A percentile compares a stretch with the other conserved stretches of the same genome.
Conservation (phyloP, 2,888 invertebrate species). For the Polyommatus icarus region DNA sequence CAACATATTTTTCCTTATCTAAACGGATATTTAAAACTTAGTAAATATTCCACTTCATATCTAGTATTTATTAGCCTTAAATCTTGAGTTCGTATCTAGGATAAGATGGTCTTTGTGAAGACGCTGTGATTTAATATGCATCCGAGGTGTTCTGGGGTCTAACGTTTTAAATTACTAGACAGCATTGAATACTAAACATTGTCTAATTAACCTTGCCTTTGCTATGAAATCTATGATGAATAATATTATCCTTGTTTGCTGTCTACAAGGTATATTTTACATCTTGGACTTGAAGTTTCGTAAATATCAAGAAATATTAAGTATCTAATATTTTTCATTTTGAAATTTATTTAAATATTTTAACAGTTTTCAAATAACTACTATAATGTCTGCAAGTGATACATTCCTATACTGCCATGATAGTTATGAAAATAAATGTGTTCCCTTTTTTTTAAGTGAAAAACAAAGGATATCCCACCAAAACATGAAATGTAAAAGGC, state of each 20-base stretch:
- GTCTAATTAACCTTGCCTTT: slow-evolving; percentile 51
- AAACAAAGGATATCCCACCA: too few species aligned
- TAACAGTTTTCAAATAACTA: too few species aligned
- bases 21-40: neutral
- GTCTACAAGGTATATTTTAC: neutral
- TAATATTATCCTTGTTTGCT: neutral
- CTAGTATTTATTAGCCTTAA: neutral
- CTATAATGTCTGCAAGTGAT: too few species aligned
- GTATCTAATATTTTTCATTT: too few species aligned
- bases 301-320: too few species aligned
- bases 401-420: too few species aligned
- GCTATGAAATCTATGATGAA: slow-evolving; percentile 36
- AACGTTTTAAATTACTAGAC: slow-evolving; percentile 71
- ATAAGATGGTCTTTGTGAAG: slow-evolving; percentile 46
- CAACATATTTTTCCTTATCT: neutral
- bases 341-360: too few species aligned
- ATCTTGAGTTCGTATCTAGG: slow-evolving; percentile 42
- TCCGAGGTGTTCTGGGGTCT: slow-evolving; percentile 67
- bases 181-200: slow-evolving; percentile 60
- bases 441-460: too few species aligned
- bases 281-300: neutral
- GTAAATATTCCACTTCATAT: neutral
- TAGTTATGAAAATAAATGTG: too few species aligned
- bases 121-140: slow-evolving; percentile 73
- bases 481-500: too few species aligned